phyloP scores from a whole-genome alignment of 2,888 invertebrate genomes.

The Nezara viridula region DNA sequence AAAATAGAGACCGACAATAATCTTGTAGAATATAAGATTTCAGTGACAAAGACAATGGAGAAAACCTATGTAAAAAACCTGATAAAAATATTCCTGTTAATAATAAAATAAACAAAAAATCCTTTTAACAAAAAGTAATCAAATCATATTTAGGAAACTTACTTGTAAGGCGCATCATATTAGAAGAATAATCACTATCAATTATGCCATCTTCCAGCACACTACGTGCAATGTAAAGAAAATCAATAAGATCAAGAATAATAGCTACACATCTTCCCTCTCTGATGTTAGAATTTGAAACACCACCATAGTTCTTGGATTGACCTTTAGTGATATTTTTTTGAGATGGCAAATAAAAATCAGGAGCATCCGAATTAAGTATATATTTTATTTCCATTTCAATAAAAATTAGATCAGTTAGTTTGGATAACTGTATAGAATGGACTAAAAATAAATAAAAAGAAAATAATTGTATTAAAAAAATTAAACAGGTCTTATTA shows the following conservation, averaged over 20 bases:
- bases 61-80: slow-evolving; percentile 60
- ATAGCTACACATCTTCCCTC: slow-evolving; percentile 65
- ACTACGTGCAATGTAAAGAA: slow-evolving; percentile 74
- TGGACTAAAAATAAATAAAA: slow-evolving; percentile 71
- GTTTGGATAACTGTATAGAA: slow-evolving; percentile 70
- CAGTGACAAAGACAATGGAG: slow-evolving; percentile 56
- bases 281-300: slow-evolving; percentile 61
- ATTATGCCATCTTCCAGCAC: neutral
- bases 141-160: neutral
- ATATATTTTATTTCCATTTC: slow-evolving; percentile 74
- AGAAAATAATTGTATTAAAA: too few relatives aligned
- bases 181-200: slow-evolving; percentile 13
- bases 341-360: slow-evolving; percentile 22
- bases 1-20: slow-evolving; percentile 61
- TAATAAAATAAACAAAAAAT: neutral
- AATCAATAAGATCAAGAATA: slow-evolving; percentile 81
- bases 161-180: slow-evolving; percentile 16
- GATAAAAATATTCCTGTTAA: neutral
- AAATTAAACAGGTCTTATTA: too few relatives aligned
- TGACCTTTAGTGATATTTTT: slow-evolving; percentile 20
- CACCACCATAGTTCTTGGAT: slow-evolving; percentile 50
- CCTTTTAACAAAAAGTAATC: neutral
- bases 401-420: slow-evolving; percentile 70
- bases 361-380: slow-evolving; percentile 65
- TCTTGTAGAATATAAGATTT: slow-evolving; percentile 62